Base-by-base conservation (phyloP, 2,888 invertebrate genomes). In the Eupsilia transversa region DNA sequence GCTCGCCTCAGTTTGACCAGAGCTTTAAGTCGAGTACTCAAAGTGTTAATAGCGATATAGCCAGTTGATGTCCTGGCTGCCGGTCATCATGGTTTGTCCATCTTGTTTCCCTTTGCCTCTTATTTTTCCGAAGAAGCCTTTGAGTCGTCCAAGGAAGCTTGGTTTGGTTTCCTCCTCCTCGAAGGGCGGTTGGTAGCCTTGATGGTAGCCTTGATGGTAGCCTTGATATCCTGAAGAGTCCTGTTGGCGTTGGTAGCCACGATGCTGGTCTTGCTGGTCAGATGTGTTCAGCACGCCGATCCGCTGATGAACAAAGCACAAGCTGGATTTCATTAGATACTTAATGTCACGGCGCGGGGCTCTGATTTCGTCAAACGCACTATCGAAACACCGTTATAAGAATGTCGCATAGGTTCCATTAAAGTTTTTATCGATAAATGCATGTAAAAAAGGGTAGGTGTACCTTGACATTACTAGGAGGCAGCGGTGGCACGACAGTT, bases 341-440 rank as follows among this genome's bases (percentile, higher is more conserved):
- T 93, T 94, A 88, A 87, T 79, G 90, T 90, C 91, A 91, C 91
- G 91, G 74, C 91, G 91, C 84, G 89, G 91, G 94, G 93, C 93
- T 94, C 94, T 93, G 93, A 94, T 95, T 95, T 95, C 95, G 95
- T 96, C 95, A 92, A 96, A 96, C 96, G 96, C 96, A 96, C 96
- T 94, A 82, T 91, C 83, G 65, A 72, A 82, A 89, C 86, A 91
- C 89, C 86, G 83, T 83, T 71, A 75, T 71, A 78, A 73, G 71
- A 87, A 88, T 89, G 91, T 92, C 91, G 89, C 91, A 90, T 79
- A 83, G 85, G 79, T 86, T 81, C 69, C 57, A 67, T 63, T 33
- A 57, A 75, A 54, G 20, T 33, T 35, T 63, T 20, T 52, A 63
- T 66, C 10, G n/a, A 52, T 33, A 49, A 27, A 27, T 20, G 20